phyloP scores from a whole-genome alignment of 2,797 vertebrate genomes.

The Chelmon rostratus region DNA sequence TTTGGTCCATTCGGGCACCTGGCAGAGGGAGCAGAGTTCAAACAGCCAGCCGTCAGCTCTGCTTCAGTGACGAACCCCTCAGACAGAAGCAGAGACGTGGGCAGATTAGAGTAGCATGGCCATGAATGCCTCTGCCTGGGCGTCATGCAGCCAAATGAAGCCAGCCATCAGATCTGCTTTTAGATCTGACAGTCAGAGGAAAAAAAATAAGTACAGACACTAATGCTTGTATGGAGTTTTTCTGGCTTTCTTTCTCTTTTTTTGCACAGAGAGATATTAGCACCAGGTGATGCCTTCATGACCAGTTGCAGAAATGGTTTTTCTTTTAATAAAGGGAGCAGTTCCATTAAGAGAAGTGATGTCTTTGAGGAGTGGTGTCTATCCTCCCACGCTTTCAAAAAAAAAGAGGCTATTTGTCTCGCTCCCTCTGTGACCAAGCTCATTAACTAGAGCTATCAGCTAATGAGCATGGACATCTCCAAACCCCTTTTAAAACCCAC shows the following conservation, averaged over 20 bases:
- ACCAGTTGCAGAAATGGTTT: constrained; percentile 75
- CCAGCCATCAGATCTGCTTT: constrained; percentile 64
- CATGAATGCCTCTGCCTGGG: constrained; percentile 84
- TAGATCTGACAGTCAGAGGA: constrained; percentile 56
- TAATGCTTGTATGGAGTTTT: constrained; percentile 33
- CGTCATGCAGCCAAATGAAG: constrained; percentile 72
- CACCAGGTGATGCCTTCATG: constrained; percentile 84
- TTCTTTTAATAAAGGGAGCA: constrained; percentile 64
- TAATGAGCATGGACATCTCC: constrained; percentile 52
- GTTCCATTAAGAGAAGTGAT: constrained; percentile 82
- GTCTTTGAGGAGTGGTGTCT: constrained; percentile 61
- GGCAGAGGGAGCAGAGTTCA: constrained; percentile 37
- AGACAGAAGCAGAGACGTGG: constrained; percentile 60
- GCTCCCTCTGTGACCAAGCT: constrained; percentile 49
- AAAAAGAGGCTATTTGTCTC: constrained; percentile 13
- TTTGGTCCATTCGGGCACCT: constrained; percentile 99
- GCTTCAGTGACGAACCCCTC: constrained; percentile 21
- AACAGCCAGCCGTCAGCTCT: constrained; percentile 27
- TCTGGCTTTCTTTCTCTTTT: not conserved
- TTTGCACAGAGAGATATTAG: constrained; percentile 53
- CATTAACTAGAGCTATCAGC: constrained; percentile 46
- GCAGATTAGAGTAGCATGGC: constrained; percentile 73
- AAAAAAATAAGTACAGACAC: constrained; percentile 34
- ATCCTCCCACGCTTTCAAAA: constrained; percentile 37
- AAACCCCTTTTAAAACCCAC: constrained; percentile 37